Evolutionary conservation across 2,888 invertebrate genomes (phyloP), one percentile per base, ranked within the genome.

Genomic region (Hanleya hanleyi): DNA sequence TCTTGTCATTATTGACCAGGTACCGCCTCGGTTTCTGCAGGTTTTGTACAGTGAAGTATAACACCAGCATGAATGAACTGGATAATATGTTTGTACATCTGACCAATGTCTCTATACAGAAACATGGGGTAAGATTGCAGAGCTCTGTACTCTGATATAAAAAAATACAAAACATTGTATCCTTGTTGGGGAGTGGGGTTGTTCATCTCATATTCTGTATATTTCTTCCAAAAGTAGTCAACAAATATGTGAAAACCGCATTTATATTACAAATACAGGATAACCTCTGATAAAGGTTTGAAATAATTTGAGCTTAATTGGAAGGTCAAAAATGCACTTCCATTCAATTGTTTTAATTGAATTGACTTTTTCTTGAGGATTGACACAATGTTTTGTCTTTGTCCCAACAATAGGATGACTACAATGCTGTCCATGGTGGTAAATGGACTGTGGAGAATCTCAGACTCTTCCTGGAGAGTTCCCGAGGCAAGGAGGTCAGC

Each of bases 61-160:
- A 89, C 75, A 87, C 90, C 50, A 90, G 85, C 73, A 74, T 88
- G 18, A 89, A 87, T 78, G 91, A 91, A 69, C 84, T 91, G 61
- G 91, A 91, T 80, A 91, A 91, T 76, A 91, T 91, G 91, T 98
- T 96, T 87, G 96, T 97, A 69, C 98, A 98, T 92, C 92, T 98
- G 69, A 98, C 98, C 15, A 98, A 98, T 89, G 98, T 98, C 4
- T 97, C 98, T 73, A 97, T 98, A n/a, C 98, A 99, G 91, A 98
- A 97, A 91, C 97, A 97, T 88, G 97, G 97, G 80, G 95, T 95
- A 91, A 91, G 93, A n/a, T n/a, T n/a, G n/a, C n/a, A n/a, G n/a
- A n/a, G n/a, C n/a, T n/a, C n/a, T n/a, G n/a, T n/a, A n/a, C n/a
- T n/a, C n/a, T n/a, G n/a, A n/a, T n/a, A n/a, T n/a, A n/a, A n/a